A percentile compares a stretch with the other conserved stretches of the same genome.
phyloP scores from a whole-genome alignment of 2,888 invertebrate species.

The Drosophila niveifrons region DNA sequence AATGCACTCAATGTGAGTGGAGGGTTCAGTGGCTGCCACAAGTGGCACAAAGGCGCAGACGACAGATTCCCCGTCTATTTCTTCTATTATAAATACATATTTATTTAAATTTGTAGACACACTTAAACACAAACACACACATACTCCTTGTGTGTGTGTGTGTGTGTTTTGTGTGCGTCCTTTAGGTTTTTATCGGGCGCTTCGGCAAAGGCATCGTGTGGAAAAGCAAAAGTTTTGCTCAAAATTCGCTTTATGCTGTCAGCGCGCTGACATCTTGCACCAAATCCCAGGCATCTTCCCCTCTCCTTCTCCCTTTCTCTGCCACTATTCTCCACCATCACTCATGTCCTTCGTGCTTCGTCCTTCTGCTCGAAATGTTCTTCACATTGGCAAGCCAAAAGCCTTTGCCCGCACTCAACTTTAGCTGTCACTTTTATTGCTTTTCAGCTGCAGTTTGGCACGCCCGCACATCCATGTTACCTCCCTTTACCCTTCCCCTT shows the following conservation, averaged over 20 bases:
- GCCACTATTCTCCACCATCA: background rate
- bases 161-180: background rate
- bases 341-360: conserved; percentile 1
- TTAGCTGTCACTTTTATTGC: conserved; percentile 74
- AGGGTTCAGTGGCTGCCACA: conserved; percentile 10
- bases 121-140: conserved; percentile 10
- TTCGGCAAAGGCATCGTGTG: conserved; percentile 42
- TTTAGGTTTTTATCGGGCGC: conserved; percentile 31
- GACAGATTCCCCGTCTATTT: conserved; percentile 12
- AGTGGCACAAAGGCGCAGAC: conserved; percentile 27
- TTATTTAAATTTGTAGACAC: conserved; percentile 25
- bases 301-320: background rate
- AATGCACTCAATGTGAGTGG: conserved; percentile 15
- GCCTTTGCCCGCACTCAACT: conserved; percentile 51
- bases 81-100: conserved; percentile 25
- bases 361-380: conserved; percentile 5
- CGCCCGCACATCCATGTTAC: conserved; percentile 21
- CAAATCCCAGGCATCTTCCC: background rate
- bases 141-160: background rate
- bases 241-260: conserved; percentile 60
- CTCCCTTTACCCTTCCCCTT: background rate
- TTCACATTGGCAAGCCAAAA: conserved; percentile 10
- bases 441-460: conserved; percentile 65
- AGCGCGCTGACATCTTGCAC: conserved; percentile 35
- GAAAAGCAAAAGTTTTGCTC: conserved; percentile 44